These are phyloP conservation scores for Rhabdophis nuchalis DNA, from an alignment of 2,797 vertebrate species.

Conservation along the genomic window DNA sequence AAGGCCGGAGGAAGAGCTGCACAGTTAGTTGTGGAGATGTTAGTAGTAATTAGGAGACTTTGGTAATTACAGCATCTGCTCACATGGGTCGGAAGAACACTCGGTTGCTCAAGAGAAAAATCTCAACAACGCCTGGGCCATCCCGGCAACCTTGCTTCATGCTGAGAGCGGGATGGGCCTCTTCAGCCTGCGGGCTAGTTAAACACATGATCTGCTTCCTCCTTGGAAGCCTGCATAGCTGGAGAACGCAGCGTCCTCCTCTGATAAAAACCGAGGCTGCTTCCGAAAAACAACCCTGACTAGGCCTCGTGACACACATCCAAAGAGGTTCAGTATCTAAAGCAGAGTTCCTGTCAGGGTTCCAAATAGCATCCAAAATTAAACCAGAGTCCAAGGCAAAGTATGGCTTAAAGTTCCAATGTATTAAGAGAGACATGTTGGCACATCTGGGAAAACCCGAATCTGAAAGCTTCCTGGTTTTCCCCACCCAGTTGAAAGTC, in stretches of 20 bases:
- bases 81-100: slow-evolving; percentile 34
- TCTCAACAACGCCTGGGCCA: slow-evolving; percentile 26
- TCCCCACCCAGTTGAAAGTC: too few species aligned
- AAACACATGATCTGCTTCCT: slow-evolving; percentile 4
- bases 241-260: slow-evolving; percentile 8
- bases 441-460: too few species aligned
- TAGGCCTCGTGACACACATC: slow-evolving; percentile 1
- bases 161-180: slow-evolving; percentile 7
- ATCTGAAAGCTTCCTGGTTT: too few species aligned
- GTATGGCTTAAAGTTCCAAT: too few species aligned
- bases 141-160: slow-evolving; percentile 40
- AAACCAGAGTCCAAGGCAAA: too few species aligned
- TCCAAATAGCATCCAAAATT: too few species aligned
- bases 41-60: slow-evolving; percentile 32
- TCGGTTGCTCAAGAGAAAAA: slow-evolving; percentile 33
- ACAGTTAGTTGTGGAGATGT: slow-evolving; percentile 26
- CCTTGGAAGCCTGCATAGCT: not conserved
- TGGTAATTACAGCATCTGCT: slow-evolving; percentile 55
- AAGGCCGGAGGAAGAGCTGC: slow-evolving; percentile 30
- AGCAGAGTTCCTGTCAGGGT: not conserved
- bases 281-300: not conserved
- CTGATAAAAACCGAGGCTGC: not conserved
- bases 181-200: not conserved
- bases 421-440: too few species aligned
- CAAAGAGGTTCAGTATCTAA: not conserved